Percentiles rank a stretch among this genome's conserved stretches.
Conservation (phyloP, 2,113 vertebrate genomes). For the Pelecanus crispus region DNA sequence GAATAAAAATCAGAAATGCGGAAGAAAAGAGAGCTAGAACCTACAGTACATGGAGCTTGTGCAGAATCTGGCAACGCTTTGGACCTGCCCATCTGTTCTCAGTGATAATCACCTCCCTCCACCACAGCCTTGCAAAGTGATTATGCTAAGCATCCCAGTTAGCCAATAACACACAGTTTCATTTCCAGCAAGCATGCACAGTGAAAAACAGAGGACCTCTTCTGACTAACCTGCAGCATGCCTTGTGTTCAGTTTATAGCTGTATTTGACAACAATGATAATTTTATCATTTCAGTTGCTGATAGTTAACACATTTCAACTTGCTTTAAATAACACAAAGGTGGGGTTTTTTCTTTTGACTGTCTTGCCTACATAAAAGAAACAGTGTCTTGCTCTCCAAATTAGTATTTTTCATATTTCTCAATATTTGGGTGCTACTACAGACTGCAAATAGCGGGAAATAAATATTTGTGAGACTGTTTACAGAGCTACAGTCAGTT, state of each 20-base stretch:
- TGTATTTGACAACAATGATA: constrained; percentile 11
- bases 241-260: constrained; percentile 31
- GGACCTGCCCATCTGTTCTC: constrained; percentile 86
- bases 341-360: not conserved
- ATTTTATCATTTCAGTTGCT: constrained; percentile 1
- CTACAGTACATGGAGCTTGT: constrained; percentile 68
- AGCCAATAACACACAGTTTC: constrained; percentile 81
- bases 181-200: constrained; percentile 67
- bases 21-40: constrained; percentile 61
- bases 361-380: not conserved
- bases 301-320: not conserved
- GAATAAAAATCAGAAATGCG: constrained; percentile 45
- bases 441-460: not conserved
- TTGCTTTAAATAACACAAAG: not conserved
- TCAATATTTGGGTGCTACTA: not conserved
- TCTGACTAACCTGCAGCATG: constrained; percentile 71
- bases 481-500: not conserved
- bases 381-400: not conserved
- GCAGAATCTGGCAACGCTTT: constrained; percentile 78
- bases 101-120: constrained; percentile 87
- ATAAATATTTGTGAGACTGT: not conserved
- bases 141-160: constrained; percentile 84
- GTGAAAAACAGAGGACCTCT: constrained; percentile 74
- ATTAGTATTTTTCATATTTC: not conserved
- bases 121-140: constrained; percentile 84